Evolutionary conservation across 2,113 vertebrate species (phyloP), one percentile per base, ranked within the genome.

Genomic region (Antechinus stuartii): DNA sequence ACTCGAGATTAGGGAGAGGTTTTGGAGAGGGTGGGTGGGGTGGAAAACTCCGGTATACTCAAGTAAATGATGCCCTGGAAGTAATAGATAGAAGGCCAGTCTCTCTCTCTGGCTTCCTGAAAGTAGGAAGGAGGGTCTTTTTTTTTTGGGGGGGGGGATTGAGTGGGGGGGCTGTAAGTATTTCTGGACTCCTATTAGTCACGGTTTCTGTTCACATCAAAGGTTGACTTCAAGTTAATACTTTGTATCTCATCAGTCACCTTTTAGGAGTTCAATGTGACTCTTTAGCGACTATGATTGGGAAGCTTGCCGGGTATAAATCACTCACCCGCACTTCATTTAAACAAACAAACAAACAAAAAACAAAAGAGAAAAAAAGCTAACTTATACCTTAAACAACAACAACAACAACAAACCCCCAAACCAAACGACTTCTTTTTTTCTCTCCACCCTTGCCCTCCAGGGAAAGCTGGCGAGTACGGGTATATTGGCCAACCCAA

Each of bases 401-500:
- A 27, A 9, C 50, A 50, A 9, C 50, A 50, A 50, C 50, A 52
- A 52, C 50, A 11, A 52, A 52, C 10, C 8, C 8, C 50, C 49
- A 49, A 24, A 76, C 35, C 68, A 22, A 8, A 42, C 5, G 19
- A 22, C 27, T 57, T 95, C 95, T 55, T 93, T 27, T 89, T 92
- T 94, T 97, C 50, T 95, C 52, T 94, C 76, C 8, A 94, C 16
- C 22, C 49, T 35, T 89, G 95, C 53, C 35, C 93, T 94, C 27
- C 98, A 99, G 99, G 99, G 53, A 99, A 99, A 97, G 99, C 98
- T 84, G 99, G 99, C 3, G 99, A 99, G 92, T 99, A 99, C 16
- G 99, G 99, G n/a, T 99, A 99, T 95, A 99, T 99, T 46, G 99
- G 99, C 35, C 99, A 99, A 61, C 99, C 99, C 96, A 99, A 99